Evolutionary conservation across 2,797 vertebrate genomes (phyloP).

Genomic region (Thunnus albacares): DNA sequence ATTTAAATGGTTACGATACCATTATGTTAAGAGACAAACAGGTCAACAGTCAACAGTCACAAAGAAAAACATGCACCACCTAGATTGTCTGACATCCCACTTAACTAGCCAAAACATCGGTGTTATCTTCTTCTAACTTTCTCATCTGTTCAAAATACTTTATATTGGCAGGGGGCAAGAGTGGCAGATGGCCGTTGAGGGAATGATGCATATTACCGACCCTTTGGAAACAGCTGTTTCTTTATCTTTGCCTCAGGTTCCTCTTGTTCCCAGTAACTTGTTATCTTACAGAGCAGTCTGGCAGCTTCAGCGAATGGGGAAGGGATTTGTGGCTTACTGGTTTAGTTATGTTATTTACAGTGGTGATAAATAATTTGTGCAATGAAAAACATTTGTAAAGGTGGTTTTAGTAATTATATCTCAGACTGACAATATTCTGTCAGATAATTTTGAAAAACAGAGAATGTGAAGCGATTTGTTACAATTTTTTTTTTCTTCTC

Average conservation of each 20-base stretch:
- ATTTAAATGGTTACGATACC: neutral
- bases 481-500: neutral
- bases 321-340: constrained; percentile 15
- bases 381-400: neutral
- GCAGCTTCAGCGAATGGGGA: constrained; percentile 22
- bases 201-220: constrained; percentile 8
- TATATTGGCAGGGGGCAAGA: constrained; percentile 16
- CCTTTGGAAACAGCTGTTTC: constrained; percentile 42
- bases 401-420: neutral
- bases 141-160: constrained; percentile 31
- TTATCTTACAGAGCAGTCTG: constrained; percentile 48
- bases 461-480: neutral
- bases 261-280: constrained; percentile 39
- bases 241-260: constrained; percentile 52
- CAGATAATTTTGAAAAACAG: neutral
- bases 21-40: neutral
- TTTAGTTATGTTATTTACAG: constrained; percentile 36
- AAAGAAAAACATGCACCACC: constrained; percentile 10
- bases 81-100: constrained; percentile 3
- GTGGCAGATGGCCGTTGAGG: constrained; percentile 28
- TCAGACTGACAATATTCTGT: neutral
- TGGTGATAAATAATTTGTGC: neutral
- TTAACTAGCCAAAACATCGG: neutral
- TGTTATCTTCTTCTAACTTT: constrained; percentile 14
- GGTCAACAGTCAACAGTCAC: too few relatives aligned